Conservation (phyloP, 2,797 vertebrate species). For the Pseudochaenichthys georgianus region DNA sequence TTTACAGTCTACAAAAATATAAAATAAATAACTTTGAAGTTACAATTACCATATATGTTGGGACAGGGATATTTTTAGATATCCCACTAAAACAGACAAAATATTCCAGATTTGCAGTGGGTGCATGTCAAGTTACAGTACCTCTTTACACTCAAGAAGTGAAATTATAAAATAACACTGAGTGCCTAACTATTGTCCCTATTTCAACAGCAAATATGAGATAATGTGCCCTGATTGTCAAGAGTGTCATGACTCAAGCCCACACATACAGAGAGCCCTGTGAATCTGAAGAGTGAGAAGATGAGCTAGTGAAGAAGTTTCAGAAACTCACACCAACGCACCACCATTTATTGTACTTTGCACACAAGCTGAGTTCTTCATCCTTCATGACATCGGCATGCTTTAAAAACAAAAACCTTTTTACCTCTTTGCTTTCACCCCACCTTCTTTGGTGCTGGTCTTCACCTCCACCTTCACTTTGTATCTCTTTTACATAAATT, state of each 20-base stretch:
- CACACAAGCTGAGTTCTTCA: slow-evolving; percentile 14
- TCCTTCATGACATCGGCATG: slow-evolving; percentile 21
- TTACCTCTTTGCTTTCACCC: slow-evolving; percentile 71
- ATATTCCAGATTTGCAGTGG: neutral
- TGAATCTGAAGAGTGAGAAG: slow-evolving; percentile 43
- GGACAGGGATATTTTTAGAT: neutral
- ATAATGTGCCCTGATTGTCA: slow-evolving; percentile 21
- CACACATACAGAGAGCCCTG: slow-evolving; percentile 34
- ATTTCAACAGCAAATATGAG: slow-evolving; percentile 22
- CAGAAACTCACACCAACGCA: slow-evolving; percentile 52
- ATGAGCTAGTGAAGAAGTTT: slow-evolving; percentile 43
- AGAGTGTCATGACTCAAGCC: slow-evolving; percentile 36
- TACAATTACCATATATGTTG: neutral
- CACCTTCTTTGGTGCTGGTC: slow-evolving; percentile 8
- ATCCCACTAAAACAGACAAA: neutral
- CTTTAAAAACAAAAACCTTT: slow-evolving; percentile 59
- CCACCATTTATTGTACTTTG: slow-evolving; percentile 28
- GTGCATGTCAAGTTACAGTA: neutral
- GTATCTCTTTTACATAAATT: slow-evolving; percentile 4
- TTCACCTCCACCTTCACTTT: slow-evolving; percentile 8
- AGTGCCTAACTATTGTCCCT: slow-evolving; percentile 4
- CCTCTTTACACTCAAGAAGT: neutral
- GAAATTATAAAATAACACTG: neutral
- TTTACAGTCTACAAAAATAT: neutral
- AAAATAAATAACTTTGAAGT: neutral